Evolutionary conservation across 2,888 invertebrate species (phyloP).

Genomic region (Polydrusus pterygomalis): DNA sequence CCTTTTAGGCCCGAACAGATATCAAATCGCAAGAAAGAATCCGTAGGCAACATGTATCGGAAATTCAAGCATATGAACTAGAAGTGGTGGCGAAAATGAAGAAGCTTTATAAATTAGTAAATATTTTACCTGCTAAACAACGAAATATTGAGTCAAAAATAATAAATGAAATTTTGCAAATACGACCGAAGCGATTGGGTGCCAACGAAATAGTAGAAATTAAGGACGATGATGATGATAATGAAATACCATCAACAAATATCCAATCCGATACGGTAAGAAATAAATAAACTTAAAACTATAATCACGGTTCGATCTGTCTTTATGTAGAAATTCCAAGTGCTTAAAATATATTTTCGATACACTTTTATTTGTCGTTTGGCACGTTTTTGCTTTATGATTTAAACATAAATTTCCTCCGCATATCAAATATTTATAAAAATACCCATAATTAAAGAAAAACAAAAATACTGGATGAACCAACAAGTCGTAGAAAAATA

Average conservation of each 20-base stretch:
- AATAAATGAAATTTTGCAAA: slow-evolving; percentile 47
- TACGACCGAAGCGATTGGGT: slow-evolving; percentile 37
- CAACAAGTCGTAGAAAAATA: too few species aligned
- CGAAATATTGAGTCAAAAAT: slow-evolving; percentile 53
- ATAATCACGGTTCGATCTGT: too few species aligned
- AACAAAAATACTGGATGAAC: too few species aligned
- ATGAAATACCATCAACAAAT: not conserved
- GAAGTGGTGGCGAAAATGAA: slow-evolving; percentile 43
- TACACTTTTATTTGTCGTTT: too few species aligned
- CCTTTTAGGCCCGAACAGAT: slow-evolving; percentile 54
- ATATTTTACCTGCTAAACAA: slow-evolving; percentile 52
- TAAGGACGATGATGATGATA: slow-evolving; percentile 45
- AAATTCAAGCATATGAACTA: slow-evolving; percentile 42
- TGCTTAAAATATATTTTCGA: too few species aligned
- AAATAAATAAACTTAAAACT: not conserved
- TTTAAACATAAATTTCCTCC: too few species aligned
- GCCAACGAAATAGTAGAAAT: slow-evolving; percentile 46
- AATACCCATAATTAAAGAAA: too few species aligned
- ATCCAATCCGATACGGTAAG: not conserved
- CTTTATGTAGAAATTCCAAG: too few species aligned
- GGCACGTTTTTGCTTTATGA: too few species aligned
- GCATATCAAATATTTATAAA: too few species aligned
- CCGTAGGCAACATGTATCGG: slow-evolving; percentile 25
- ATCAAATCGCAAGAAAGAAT: slow-evolving; percentile 50
- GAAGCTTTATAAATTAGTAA: slow-evolving; percentile 50